phyloP scores from a whole-genome alignment of 2,888 invertebrate genomes.

The Crocallis elinguaria region DNA sequence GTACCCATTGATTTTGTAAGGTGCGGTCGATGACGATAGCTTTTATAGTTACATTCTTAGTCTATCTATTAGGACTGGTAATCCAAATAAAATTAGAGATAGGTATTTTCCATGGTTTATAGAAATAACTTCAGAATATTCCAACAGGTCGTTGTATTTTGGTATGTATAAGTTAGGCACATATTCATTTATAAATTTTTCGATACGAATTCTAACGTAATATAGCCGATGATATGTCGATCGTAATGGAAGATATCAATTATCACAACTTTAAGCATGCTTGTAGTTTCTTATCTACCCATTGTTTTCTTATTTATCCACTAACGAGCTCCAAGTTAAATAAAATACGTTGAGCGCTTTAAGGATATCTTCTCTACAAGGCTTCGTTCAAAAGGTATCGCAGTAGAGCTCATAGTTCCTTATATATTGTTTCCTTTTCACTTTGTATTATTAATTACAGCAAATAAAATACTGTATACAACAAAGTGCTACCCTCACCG shows the following conservation, averaged over 20 bases:
- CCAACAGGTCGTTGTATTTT: too few relatives aligned
- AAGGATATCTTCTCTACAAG: background rate
- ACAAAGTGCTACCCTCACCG: slow-evolving; percentile 48
- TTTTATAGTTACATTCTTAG: slow-evolving; percentile 1
- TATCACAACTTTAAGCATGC: too few relatives aligned
- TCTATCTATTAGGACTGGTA: background rate
- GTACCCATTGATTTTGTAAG: slow-evolving; percentile 11
- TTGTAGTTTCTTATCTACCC: too few relatives aligned
- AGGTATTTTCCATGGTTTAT: too few relatives aligned
- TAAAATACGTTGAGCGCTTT: slow-evolving; percentile 3
- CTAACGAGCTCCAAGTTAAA: slow-evolving; percentile 8
- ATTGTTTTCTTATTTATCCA: too few relatives aligned
- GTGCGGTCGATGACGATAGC: slow-evolving; percentile 5
- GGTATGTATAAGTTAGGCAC: too few relatives aligned
- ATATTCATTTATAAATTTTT: too few relatives aligned
- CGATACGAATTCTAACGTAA: too few relatives aligned
- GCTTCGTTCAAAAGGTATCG: background rate
- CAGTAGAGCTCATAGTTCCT: background rate
- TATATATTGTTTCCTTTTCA: slow-evolving; percentile 4
- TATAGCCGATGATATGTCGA: too few relatives aligned
- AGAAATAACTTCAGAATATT: too few relatives aligned
- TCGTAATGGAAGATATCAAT: too few relatives aligned
- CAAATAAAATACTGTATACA: slow-evolving; percentile 39
- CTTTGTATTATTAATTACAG: slow-evolving; percentile 25
- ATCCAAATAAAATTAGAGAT: background rate